Evolutionary conservation across 2,113 vertebrate species (phyloP), one percentile per base, ranked within the genome.

Genomic region (Upupa epops): DNA sequence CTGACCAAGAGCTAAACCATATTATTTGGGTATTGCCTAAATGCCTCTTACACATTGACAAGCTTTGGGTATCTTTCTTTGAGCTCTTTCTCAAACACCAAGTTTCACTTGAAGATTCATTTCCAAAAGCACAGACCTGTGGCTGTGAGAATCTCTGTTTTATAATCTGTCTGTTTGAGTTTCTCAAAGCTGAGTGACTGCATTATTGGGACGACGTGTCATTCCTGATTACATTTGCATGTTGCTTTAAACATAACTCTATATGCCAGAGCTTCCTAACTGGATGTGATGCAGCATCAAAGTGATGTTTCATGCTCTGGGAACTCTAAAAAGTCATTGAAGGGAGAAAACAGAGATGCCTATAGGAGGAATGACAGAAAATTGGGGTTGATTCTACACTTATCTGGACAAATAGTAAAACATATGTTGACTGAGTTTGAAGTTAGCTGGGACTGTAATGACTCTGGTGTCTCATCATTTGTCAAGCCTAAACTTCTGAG

Each of bases 211-310:
- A 86, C 17, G 76, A 90, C 5, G 3, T 96, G 94, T 96, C 96
- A 95, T 40, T 59, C 92, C 77, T 94, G 74, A 96, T 82, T 93
- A 96, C 90, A 96, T 80, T 93, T 96, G 88, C 89, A 93, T 86
- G 85, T 92, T 90, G 89, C 52, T 96, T 93, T 96, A 84, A 95
- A 92, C 52, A 28, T 72, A 96, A 73, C 86, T 58, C 79, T 94
- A 82, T 74, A 58, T 80, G 92, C 96, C 91, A 89, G 49, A 48
- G 87, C 83, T 96, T 95, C 66, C 87, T 94, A 91, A 94, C 59
- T 94, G 85, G 90, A 95, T 96, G 96, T 96, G 94, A 96, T 80
- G 90, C 66, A 94, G 88, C 91, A 97, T 97, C 82, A 96, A 97
- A 97, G 83, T 88, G 91, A 96, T 92, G 78, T 95, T 97, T 97